Evolutionary conservation across 2,888 invertebrate species (phyloP).

Genomic region (Monoplex corrugatus): DNA sequence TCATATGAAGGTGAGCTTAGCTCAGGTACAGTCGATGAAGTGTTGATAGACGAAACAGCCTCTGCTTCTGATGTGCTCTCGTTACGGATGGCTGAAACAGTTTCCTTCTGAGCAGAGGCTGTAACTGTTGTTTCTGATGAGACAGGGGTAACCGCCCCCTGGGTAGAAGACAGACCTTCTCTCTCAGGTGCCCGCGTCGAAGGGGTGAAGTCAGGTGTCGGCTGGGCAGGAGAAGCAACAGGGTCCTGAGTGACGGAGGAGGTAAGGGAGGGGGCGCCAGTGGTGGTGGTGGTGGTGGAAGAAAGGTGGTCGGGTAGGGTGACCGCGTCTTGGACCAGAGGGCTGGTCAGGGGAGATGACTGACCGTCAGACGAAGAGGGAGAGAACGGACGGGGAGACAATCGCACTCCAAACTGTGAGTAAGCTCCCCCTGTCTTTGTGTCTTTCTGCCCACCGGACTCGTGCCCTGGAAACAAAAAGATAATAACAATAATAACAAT

Average conservation of each 20-base stretch:
- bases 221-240: background rate
- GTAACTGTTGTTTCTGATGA: background rate
- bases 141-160: background rate
- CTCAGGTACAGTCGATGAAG: too few relatives aligned
- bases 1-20: too few relatives aligned
- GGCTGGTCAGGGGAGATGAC: slow-evolving; percentile 42
- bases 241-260: background rate
- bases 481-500: too few relatives aligned
- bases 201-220: background rate
- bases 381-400: slow-evolving; percentile 29
- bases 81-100: too few relatives aligned
- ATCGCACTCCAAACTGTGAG: slow-evolving; percentile 41
- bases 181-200: background rate
- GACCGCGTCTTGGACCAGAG: background rate
- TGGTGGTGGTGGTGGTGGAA: background rate
- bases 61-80: too few relatives aligned
- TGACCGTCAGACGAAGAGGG: slow-evolving; percentile 14
- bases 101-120: too few relatives aligned
- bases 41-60: too few relatives aligned
- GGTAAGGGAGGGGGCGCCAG: background rate
- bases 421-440: slow-evolving; percentile 34
- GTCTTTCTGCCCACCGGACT: slow-evolving; percentile 44
- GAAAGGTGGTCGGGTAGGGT: background rate
- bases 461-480: slow-evolving; percentile 4
- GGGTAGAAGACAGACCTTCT: background rate